Evolutionary conservation across 2,113 vertebrate genomes (phyloP).

Genomic region (Quiscalus mexicanus): DNA sequence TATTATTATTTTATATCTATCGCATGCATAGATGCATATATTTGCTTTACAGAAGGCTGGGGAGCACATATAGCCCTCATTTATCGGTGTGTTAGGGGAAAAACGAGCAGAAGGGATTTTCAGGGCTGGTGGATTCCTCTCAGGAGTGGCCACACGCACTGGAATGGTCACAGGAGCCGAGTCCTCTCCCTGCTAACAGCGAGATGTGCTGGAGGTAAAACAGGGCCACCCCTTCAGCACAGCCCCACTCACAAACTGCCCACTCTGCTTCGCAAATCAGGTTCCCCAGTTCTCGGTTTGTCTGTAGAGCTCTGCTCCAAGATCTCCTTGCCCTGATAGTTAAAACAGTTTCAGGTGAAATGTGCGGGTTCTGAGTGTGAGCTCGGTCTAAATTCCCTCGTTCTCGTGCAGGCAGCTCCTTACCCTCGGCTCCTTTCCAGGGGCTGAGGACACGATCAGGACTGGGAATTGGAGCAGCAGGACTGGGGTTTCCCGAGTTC

Average conservation of each 20-base stretch:
- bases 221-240: neutral
- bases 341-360: neutral
- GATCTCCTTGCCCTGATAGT: neutral
- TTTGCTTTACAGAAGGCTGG: neutral
- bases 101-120: neutral
- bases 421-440: neutral
- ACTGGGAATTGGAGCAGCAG: neutral
- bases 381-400: neutral
- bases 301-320: neutral
- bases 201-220: neutral
- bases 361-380: neutral
- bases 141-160: rapidly evolving
- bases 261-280: neutral
- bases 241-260: neutral
- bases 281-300: neutral
- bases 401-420: neutral
- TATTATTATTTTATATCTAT: too few relatives aligned
- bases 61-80: neutral
- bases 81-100: neutral
- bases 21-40: rapidly evolving
- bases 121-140: neutral
- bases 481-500: neutral
- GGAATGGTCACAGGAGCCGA: neutral
- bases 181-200: neutral
- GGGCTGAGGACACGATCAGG: neutral